Conservation (phyloP, 2,797 vertebrate genomes). For the Sparidentex hasta region DNA sequence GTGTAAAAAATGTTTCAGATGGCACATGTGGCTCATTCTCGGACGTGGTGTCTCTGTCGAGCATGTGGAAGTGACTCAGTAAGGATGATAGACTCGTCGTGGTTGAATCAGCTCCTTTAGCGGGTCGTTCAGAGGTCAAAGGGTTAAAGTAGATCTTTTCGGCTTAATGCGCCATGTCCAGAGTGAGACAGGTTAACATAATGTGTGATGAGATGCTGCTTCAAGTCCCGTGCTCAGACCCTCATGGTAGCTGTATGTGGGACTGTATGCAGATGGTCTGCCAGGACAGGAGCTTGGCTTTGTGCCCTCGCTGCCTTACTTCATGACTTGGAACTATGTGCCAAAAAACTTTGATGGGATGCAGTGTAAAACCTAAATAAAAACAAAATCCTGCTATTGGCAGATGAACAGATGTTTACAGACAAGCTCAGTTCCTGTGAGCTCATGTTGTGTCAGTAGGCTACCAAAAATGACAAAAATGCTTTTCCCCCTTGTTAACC, state of each 20-base stretch:
- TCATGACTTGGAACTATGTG: not conserved
- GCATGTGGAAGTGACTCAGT: constrained; percentile 42
- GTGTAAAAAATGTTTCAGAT: constrained; percentile 4
- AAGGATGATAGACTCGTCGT: constrained; percentile 32
- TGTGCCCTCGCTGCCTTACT: not conserved
- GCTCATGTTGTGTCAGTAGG: too few species aligned
- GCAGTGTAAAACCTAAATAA: too few species aligned
- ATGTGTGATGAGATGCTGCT: constrained; percentile 36
- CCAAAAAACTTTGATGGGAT: too few species aligned
- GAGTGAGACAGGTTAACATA: constrained; percentile 50
- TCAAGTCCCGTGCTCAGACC: not conserved
- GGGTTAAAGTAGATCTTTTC: constrained; percentile 36
- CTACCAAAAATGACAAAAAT: too few species aligned
- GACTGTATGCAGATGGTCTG: not conserved
- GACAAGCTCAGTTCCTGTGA: too few species aligned
- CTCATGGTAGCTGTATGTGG: not conserved
- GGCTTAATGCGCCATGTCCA: constrained; percentile 30
- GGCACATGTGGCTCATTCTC: constrained; percentile 29
- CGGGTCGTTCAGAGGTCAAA: constrained; percentile 41
- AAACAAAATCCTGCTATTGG: too few species aligned
- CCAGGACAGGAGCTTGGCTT: not conserved
- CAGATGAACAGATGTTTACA: too few species aligned
- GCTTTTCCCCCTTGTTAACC: too few species aligned
- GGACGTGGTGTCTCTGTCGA: constrained; percentile 24
- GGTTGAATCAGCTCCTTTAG: constrained; percentile 42